Conservation (phyloP, 2,888 invertebrate genomes). For the Nasonia oneida region DNA sequence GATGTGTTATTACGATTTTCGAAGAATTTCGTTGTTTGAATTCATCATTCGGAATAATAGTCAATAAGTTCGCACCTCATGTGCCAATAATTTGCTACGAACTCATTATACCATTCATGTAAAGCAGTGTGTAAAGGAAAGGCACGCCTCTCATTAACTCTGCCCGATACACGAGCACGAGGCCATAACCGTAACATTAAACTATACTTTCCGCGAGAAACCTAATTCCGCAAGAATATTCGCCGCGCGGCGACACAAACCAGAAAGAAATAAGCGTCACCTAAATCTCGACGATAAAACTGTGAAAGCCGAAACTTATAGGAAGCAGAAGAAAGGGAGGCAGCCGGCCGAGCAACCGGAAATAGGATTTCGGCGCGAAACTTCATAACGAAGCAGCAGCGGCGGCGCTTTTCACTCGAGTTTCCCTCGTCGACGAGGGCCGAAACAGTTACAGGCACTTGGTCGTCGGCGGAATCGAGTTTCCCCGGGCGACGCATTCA, state of each 20-base stretch:
- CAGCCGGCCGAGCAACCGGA: not conserved
- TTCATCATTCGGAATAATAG: too few species aligned
- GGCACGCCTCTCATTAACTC: too few species aligned
- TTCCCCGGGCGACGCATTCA: constrained; percentile 31
- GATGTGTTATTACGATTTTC: too few species aligned
- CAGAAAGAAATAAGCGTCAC: not conserved
- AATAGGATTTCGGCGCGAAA: constrained; percentile 49
- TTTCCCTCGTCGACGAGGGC: not conserved
- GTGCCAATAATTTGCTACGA: too few species aligned
- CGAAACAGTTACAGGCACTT: constrained; percentile 30
- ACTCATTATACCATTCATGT: too few species aligned
- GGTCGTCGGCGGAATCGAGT: constrained; percentile 42
- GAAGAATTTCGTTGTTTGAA: too few species aligned
- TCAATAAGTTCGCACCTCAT: too few species aligned
- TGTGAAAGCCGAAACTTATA: constrained; percentile 22
- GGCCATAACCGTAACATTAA: too few species aligned
- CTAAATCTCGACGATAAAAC: constrained; percentile 34
- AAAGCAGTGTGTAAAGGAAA: too few species aligned
- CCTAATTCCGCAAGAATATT: not conserved
- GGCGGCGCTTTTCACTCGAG: constrained; percentile 42
- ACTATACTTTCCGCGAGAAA: too few species aligned
- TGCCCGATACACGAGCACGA: too few species aligned
- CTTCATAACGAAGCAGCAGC: constrained; percentile 51
- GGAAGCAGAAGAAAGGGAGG: constrained; percentile 7
- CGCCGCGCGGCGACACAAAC: not conserved